These are phyloP conservation scores for Agrilus cyanescens DNA, from an alignment of 2,888 invertebrate genomes.

Conservation along the genomic window DNA sequence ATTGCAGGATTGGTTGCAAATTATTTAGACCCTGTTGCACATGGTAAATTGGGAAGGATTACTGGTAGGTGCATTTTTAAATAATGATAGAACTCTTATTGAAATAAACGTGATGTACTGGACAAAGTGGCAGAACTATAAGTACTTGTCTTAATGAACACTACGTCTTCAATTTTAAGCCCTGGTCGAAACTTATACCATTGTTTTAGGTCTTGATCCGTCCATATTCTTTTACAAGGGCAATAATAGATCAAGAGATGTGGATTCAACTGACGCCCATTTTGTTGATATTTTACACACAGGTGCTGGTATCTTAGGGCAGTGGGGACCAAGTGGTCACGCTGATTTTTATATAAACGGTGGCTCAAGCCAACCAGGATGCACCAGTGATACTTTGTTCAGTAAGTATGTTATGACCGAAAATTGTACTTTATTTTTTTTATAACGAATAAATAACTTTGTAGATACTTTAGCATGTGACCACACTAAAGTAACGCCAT, in stretches of 20 bases:
- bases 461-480: constrained; percentile 78
- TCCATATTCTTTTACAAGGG: constrained; percentile 80
- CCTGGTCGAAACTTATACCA: background rate
- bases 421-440: background rate
- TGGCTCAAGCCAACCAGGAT: constrained; percentile 79
- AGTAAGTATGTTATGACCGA: constrained; percentile 44
- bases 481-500: constrained; percentile 82
- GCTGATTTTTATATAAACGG: constrained; percentile 85
- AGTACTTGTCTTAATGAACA: too few species aligned
- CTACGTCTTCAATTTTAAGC: too few species aligned
- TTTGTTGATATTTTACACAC: constrained; percentile 79
- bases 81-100: too few species aligned
- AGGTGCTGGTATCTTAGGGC: constrained; percentile 77
- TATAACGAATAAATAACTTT: constrained; percentile 16
- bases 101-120: too few species aligned
- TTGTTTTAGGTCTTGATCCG: constrained; percentile 61
- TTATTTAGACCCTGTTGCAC: constrained; percentile 56
- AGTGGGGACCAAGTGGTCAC: constrained; percentile 82
- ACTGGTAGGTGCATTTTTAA: constrained; percentile 44
- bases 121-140: too few species aligned
- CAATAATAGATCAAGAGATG: constrained; percentile 63
- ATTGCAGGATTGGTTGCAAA: constrained; percentile 76
- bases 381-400: constrained; percentile 68
- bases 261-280: constrained; percentile 69
- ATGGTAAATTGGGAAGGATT: constrained; percentile 72